Base-by-base conservation (phyloP, 2,113 vertebrate genomes). In the Pygathrix nemaeus region DNA sequence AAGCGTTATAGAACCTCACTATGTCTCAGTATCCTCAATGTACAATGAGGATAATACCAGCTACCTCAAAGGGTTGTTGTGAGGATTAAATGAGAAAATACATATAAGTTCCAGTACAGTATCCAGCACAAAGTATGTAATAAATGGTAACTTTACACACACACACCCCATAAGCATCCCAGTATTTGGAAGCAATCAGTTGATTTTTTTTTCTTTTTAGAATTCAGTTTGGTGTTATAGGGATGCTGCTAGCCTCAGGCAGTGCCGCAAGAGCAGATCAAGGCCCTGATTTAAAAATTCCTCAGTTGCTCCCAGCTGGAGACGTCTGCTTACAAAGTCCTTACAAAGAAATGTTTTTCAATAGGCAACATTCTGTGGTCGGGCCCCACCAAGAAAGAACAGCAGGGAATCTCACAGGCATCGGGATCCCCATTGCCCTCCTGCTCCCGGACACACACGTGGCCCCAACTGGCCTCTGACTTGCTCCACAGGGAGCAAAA, bases 371-470 rank as follows among this genome's bases (percentile, higher is more conserved):
- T 50, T 7, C 27, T 55, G 72, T 84, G 76, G 40, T 48, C 32
- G 8, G 76, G 17, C 6, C 3, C 17, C 38, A 12, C 13, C 20
- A 52, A 43, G 78, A 40, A 89, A 6, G 30, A 16, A 2, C 14
- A 20, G 23, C 18, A 57, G 66, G 30, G 20, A 2, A 75, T 59
- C 32, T 30, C 9, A 12, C 3, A 13, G 32, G n/a, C 0, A 18
- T 72, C 3, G 16, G 8, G 30, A 4, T 32, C 4, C 12, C 5
- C 6, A 0, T 7, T 6, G 18, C 3, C 12, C 88, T 6, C 6
- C 3, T 35, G 6, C 7, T 9, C 11, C 23, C 11, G 14, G 30
- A 43, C 23, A 25, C 0, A 35, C 35, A 1, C 21, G 52, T 78
- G n/a, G 48, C 30, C 5, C 1, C 73, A 6, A 61, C 21, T 38